Evolutionary conservation across 2,888 invertebrate genomes (phyloP), one percentile per base, ranked within the genome.

Genomic region (Argyresthia goedartella): DNA sequence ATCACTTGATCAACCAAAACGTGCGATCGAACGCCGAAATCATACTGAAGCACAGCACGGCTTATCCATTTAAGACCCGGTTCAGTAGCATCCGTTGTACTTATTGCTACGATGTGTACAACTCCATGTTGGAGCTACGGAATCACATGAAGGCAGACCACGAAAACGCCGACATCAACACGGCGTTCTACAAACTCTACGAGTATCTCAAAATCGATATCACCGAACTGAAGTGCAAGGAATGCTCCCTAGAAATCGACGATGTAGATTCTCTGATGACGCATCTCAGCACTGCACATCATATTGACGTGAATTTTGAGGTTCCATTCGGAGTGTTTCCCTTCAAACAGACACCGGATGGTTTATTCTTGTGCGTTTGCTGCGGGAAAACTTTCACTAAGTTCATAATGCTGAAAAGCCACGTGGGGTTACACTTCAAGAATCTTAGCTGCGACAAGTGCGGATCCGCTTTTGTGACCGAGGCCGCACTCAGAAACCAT

Each of bases 151-250:
- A 68, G 62, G 62, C 61, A 0, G 76, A 77, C 53, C 86, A 86
- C 49, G 52, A 66, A 0, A 67, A 73, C 52, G 72, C 79, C 0
- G 80, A 82, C 58, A 76, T 75, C 49, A 78, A 73, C 61, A 81
- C 81, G 54, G 80, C 81, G 2, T 82, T 84, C 60, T 84, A 78
- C 64, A 76, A 82, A 62, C 70, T 76, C 25, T 80, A 81, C 58
- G 82, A 82, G 58, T 80, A 84, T 61, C 64, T 82, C 47, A 81
- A 85, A 67, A 66, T 86, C 4, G 86, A 86, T 59, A 81, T 86
- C 47, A 82, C 82, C 13, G 70, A 77, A 57, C 61, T 86, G 46
- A 72, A 73, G 66, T 86, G 86, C 65, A 85, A 74, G 54, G 59
- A 82, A 50, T 86, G 86, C 56, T 56, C 59, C n/a, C 56, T 63